Evolutionary conservation across 2,797 vertebrate genomes (phyloP).

Genomic region (Lepilemur septentrionalis): DNA sequence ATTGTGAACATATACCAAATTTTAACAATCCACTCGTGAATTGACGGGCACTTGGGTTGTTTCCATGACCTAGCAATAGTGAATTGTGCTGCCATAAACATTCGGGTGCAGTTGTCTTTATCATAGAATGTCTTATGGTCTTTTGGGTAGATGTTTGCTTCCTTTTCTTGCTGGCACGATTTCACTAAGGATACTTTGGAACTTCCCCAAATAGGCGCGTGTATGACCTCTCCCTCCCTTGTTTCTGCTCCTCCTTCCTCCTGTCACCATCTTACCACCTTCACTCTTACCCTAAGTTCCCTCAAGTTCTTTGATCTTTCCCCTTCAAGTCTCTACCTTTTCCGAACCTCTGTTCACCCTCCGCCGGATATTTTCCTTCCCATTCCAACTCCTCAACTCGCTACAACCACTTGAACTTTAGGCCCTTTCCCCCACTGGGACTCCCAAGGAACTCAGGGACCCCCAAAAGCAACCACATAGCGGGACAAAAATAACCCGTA

Average conservation of each 20-base stretch:
- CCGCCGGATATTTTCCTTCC: neutral
- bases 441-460: too few relatives aligned
- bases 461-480: neutral
- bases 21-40: too few relatives aligned
- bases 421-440: neutral
- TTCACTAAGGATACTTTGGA: neutral
- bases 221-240: neutral
- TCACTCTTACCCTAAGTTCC: neutral
- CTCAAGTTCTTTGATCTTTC: neutral
- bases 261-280: neutral
- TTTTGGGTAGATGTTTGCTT: neutral
- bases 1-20: too few relatives aligned
- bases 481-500: neutral
- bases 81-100: too few relatives aligned
- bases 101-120: too few relatives aligned
- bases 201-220: neutral
- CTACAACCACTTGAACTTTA: neutral
- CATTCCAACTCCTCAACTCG: neutral
- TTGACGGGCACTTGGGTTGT: too few relatives aligned
- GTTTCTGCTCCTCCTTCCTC: neutral
- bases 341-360: neutral
- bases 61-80: too few relatives aligned
- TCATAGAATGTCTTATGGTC: too few relatives aligned
- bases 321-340: neutral
- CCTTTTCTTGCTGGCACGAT: neutral